These are phyloP conservation scores for Malurus elegans DNA, from an alignment of 2,113 vertebrate genomes.

Conservation along the genomic window DNA sequence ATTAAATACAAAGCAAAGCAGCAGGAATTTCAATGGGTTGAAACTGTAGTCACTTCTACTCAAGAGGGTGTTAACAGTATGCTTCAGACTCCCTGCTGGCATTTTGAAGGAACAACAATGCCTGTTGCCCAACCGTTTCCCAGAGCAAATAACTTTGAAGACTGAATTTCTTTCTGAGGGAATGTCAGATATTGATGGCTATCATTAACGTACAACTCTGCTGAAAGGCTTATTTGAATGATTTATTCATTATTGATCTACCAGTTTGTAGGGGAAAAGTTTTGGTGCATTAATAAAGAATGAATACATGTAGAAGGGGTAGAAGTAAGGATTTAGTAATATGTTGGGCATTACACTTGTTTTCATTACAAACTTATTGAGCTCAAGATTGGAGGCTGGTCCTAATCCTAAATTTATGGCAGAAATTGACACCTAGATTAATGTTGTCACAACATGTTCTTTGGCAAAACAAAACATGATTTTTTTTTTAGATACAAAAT, in stretches of 20 bases:
- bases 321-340: neutral
- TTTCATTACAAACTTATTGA: neutral
- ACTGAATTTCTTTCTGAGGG: neutral
- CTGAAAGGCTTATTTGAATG: neutral
- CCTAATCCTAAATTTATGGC: neutral
- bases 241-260: neutral
- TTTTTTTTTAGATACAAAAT: neutral
- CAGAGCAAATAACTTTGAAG: neutral
- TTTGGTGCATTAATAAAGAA: neutral
- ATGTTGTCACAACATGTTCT: neutral
- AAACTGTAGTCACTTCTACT: slow-evolving; percentile 21
- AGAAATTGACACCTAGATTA: neutral
- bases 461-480: neutral
- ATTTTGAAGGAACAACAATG: neutral
- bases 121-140: neutral
- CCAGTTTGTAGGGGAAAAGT: neutral
- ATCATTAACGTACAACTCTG: neutral
- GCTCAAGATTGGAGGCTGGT: neutral
- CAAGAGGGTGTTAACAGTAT: slow-evolving; percentile 36
- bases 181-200: neutral
- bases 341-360: neutral
- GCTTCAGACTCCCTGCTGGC: neutral
- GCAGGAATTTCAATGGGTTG: slow-evolving; percentile 34
- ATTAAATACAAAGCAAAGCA: neutral
- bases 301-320: neutral